Base-by-base conservation (phyloP, 2,113 vertebrate species). In the Mirounga angustirostris region DNA sequence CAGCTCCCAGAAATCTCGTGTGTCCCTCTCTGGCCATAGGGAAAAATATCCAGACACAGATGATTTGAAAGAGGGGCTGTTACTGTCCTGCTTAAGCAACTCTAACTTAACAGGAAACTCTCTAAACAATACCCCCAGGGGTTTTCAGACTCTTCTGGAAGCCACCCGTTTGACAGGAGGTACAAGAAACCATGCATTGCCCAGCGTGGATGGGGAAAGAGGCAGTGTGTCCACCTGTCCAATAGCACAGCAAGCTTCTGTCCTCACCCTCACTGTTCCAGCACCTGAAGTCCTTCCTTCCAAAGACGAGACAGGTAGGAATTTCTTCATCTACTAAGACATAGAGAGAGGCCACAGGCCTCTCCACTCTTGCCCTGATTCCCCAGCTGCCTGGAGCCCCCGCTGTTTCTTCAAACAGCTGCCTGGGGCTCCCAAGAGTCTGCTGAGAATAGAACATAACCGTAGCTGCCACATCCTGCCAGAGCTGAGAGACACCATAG, bases 401-500 rank as follows among this genome's bases (percentile, higher is more conserved):
- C 56, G 22, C 28, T 33, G 50, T 69, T 46, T 93, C 67, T 58
- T 58, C 6, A 2, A 19, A 15, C 7, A 79, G 69, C 61, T 84
- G 36, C 36, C 36, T 21, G 19, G 21, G 19, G 12, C 13, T 61
- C 33, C n/a, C 2, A 3, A 58, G 18, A 28, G 46, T 56, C 56
- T 10, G 2, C 10, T 33, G 58, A 84, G 30, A 79, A n/a, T 0
- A 14, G 19, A 50, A 19, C 3, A 0, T 0, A 21, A 24, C 56
- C 3, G 0, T 18, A 43, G 73, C 59, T 14, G 18, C 74, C 67
- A 61, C 8, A 16, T 33, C 46, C 91, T 36, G 33, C 52, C 50
- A 22, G 26, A 80, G 36, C 18, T 58, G 16, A 4, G 40, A 24
- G 24, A 33, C 6, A 73, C 69, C 0, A 0, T 3, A 15, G 18